phyloP scores from a whole-genome alignment of 1,140 invertebrate species.

The Leguminivora glycinivorella region DNA sequence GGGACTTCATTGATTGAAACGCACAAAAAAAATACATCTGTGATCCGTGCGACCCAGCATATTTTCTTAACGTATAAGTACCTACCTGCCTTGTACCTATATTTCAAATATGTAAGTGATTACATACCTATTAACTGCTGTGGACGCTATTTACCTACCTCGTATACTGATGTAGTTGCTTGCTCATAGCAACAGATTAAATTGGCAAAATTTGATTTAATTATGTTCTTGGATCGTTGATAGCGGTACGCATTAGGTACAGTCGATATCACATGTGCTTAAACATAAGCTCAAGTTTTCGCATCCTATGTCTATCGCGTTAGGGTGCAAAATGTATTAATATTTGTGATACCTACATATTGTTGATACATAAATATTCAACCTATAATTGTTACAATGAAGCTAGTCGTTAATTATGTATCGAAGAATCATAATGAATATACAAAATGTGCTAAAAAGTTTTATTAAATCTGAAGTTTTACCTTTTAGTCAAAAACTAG shows the following conservation, averaged over 20 bases:
- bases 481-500: neutral
- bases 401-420: neutral
- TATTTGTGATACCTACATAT: neutral
- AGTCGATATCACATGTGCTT: neutral
- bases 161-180: neutral
- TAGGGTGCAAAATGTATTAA: neutral
- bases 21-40: too few relatives aligned
- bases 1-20: too few relatives aligned
- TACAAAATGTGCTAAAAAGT: neutral
- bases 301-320: neutral
- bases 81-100: neutral
- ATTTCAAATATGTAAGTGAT: neutral
- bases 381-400: neutral
- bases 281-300: neutral
- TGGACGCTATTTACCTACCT: neutral
- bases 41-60: too few relatives aligned
- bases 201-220: conserved; percentile 3
- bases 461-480: neutral
- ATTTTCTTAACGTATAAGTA: too few relatives aligned
- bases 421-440: neutral
- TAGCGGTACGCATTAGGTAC: neutral
- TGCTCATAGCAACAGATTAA: neutral
- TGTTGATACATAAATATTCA: neutral
- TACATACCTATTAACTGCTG: too few relatives aligned
- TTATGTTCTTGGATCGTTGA: neutral